Conservation (phyloP, 2,797 vertebrate species). For the Dicrostonyx torquatus region DNA sequence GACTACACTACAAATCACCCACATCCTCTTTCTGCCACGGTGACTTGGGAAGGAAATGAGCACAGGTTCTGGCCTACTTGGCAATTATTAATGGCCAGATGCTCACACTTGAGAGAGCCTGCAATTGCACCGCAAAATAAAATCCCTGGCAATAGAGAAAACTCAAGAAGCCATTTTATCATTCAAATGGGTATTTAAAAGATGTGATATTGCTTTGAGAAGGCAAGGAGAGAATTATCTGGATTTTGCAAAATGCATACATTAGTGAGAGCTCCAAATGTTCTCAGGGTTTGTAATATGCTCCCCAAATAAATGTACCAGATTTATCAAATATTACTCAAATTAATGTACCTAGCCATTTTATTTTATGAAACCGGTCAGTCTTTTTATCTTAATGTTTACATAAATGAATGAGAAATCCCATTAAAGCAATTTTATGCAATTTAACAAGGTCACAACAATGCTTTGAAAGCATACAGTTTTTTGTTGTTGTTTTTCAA, state of each 20-base stretch:
- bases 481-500: slow-evolving; percentile 55
- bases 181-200: slow-evolving; percentile 50
- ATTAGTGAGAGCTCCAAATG: slow-evolving; percentile 59
- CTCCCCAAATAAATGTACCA: slow-evolving; percentile 65
- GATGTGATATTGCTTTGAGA: slow-evolving; percentile 39
- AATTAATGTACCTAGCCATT: slow-evolving; percentile 79
- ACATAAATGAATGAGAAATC: slow-evolving; percentile 78
- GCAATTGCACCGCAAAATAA: slow-evolving; percentile 64
- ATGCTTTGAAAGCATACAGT: slow-evolving; percentile 77
- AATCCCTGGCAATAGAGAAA: background rate
- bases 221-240: slow-evolving; percentile 60
- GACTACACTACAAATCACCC: slow-evolving; percentile 42
- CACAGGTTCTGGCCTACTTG: slow-evolving; percentile 42
- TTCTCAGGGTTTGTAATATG: slow-evolving; percentile 76
- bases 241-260: slow-evolving; percentile 49
- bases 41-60: slow-evolving; percentile 54
- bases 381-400: slow-evolving; percentile 73
- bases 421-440: slow-evolving; percentile 68
- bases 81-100: slow-evolving; percentile 26
- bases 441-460: slow-evolving; percentile 76
- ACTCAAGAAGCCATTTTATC: slow-evolving; percentile 62
- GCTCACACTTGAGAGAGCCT: slow-evolving; percentile 56
- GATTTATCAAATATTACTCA: slow-evolving; percentile 55
- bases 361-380: slow-evolving; percentile 70
- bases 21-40: background rate